Conservation (phyloP, 2,888 invertebrate species). For the Campaea margaritaria region DNA sequence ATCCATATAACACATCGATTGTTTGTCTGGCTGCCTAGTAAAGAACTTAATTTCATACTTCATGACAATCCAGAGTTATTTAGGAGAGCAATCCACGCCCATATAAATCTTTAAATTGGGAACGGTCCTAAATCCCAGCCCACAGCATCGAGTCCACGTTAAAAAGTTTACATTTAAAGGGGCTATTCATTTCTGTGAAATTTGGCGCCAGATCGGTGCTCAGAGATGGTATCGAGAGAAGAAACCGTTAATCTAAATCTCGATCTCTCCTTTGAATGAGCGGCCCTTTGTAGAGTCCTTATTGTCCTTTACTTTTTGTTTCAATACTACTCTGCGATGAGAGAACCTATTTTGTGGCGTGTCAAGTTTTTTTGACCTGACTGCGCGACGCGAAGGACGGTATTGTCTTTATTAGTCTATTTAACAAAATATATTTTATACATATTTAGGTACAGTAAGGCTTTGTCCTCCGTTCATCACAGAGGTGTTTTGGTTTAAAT, state of each 20-base stretch:
- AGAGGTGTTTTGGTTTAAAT: too few relatives aligned
- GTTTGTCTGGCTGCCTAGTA: too few relatives aligned
- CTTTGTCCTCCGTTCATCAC: too few relatives aligned
- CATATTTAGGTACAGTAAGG: too few relatives aligned
- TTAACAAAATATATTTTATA: too few relatives aligned
- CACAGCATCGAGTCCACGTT: conserved; percentile 1
- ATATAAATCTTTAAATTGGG: background rate
- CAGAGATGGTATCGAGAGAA: conserved; percentile 62
- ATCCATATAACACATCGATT: too few relatives aligned
- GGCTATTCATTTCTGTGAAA: conserved; percentile 73
- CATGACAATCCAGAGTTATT: too few relatives aligned
- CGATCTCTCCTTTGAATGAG: conserved; percentile 71
- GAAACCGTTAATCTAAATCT: conserved; percentile 61
- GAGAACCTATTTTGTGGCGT: background rate
- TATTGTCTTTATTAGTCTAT: too few relatives aligned
- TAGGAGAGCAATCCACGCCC: too few relatives aligned
- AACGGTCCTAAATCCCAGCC: background rate
- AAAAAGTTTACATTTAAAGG: conserved; percentile 36
- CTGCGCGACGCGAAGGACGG: too few relatives aligned
- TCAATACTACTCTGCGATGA: conserved; percentile 1
- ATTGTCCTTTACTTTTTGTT: conserved; percentile 20
- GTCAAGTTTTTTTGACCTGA: too few relatives aligned
- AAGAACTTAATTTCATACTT: too few relatives aligned
- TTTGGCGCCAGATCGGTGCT: conserved; percentile 74
- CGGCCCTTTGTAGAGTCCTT: conserved; percentile 39